Conservation (phyloP, 2,797 vertebrate species). For the Xiphophorus birchmanni region DNA sequence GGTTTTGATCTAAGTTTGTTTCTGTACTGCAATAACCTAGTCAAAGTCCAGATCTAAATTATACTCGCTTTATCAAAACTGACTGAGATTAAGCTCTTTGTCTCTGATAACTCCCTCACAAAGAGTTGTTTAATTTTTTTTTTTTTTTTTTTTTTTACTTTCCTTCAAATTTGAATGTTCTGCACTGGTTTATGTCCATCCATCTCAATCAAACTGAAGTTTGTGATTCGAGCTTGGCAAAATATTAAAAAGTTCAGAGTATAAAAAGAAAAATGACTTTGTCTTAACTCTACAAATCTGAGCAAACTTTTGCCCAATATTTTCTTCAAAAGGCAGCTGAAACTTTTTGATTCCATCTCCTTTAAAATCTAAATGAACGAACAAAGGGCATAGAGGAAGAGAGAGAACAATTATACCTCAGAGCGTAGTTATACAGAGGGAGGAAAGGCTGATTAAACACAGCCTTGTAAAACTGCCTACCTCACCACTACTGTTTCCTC, state of each 20-base stretch:
- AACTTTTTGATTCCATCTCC: slow-evolving; percentile 17
- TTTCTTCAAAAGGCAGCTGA: slow-evolving; percentile 20
- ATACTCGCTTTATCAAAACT: background rate
- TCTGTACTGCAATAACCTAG: background rate
- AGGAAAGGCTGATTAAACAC: slow-evolving; percentile 39
- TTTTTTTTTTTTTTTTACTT: background rate
- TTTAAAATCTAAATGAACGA: slow-evolving; percentile 26
- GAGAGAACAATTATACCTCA: slow-evolving; percentile 21
- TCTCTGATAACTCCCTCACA: background rate
- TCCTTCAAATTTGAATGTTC: background rate
- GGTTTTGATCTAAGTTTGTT: background rate
- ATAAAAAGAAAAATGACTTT: background rate
- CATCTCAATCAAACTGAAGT: background rate
- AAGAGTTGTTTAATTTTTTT: background rate
- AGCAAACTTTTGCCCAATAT: slow-evolving; percentile 4
- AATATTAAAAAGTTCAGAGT: background rate
- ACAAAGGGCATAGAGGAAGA: slow-evolving; percentile 14
- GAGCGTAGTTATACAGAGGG: slow-evolving; percentile 14
- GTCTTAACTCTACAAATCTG: background rate
- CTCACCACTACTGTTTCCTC: slow-evolving; percentile 30
- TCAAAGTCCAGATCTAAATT: background rate
- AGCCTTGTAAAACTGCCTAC: slow-evolving; percentile 42
- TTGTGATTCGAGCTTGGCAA: background rate
- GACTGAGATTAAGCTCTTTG: background rate
- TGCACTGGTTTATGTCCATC: background rate